Percentiles rank a stretch among this genome's conserved stretches.
phyloP scores from a whole-genome alignment of 1,140 invertebrate species.

The Megalonaias nervosa region DNA sequence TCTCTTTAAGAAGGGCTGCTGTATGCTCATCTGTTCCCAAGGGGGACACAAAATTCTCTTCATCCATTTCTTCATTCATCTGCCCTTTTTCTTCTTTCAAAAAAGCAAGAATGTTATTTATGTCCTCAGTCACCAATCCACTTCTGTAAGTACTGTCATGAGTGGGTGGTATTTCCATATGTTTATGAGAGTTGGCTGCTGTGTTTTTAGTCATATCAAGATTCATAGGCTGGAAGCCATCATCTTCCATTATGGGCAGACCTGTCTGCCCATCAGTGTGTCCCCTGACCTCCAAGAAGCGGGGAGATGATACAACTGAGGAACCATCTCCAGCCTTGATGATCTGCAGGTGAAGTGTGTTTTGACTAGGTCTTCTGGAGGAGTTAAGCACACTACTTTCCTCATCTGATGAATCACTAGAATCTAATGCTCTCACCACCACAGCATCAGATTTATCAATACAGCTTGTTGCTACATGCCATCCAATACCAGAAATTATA shows the following conservation, averaged over 20 bases:
- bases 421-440: conserved; percentile 31
- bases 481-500: conserved; percentile 65
- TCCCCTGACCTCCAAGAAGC: conserved; percentile 41
- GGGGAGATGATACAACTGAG: conserved; percentile 35
- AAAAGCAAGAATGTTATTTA: conserved; percentile 20
- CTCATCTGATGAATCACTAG: conserved; percentile 49
- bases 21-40: conserved; percentile 19
- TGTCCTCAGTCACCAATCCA: conserved; percentile 17
- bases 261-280: conserved; percentile 9
- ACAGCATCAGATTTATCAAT: conserved; percentile 58
- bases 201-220: conserved; percentile 54
- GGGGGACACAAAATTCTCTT: not conserved
- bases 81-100: conserved; percentile 17
- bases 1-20: conserved; percentile 35
- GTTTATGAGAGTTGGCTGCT: not conserved
- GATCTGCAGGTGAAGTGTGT: conserved; percentile 10
- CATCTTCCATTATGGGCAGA: conserved; percentile 48
- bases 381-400: conserved; percentile 10
- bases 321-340: conserved; percentile 20
- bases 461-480: conserved; percentile 64
- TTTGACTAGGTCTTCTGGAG: conserved; percentile 8
- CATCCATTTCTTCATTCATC: conserved; percentile 5
- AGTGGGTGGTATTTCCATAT: too few relatives aligned
- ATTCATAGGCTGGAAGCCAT: conserved; percentile 61
- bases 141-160: too few relatives aligned